Evolutionary conservation across 2,113 vertebrate species (phyloP).

Genomic region (Spea multiplicata): DNA sequence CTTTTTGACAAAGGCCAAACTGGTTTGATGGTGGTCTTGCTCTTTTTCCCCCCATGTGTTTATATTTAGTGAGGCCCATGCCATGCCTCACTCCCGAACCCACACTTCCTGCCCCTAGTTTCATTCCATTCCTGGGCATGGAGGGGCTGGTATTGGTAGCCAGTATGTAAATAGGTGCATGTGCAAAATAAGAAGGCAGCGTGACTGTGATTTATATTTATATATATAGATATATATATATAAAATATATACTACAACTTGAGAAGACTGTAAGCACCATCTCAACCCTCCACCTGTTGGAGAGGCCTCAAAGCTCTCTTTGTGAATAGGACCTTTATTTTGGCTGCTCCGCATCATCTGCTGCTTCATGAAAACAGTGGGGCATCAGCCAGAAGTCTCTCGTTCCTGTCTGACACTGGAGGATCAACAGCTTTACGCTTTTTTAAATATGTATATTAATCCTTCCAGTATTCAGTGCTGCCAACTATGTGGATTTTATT

Average conservation of each 20-base stretch:
- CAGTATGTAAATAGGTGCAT: conserved; percentile 46
- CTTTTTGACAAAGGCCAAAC: conserved; percentile 7
- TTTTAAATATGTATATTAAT: conserved; percentile 1
- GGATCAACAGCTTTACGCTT: conserved; percentile 18
- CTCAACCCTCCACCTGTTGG: conserved; percentile 10
- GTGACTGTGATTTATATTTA: conserved; percentile 43
- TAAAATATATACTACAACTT: conserved; percentile 19
- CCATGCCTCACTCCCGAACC: not conserved
- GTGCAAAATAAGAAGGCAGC: conserved; percentile 36
- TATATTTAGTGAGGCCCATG: conserved; percentile 1
- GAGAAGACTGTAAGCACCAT: conserved; percentile 23
- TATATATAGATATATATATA: conserved; percentile 46
- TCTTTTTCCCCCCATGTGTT: conserved; percentile 4
- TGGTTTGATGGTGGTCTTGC: conserved; percentile 5
- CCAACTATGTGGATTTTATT: conserved; percentile 6
- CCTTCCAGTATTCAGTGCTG: conserved; percentile 3
- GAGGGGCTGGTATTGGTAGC: conserved; percentile 44
- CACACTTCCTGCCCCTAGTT: conserved; percentile 10
- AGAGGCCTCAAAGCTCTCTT: conserved; percentile 19
- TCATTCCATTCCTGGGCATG: conserved; percentile 39
- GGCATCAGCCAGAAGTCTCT: not conserved
- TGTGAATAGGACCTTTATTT: conserved; percentile 8
- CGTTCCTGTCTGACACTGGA: conserved; percentile 42
- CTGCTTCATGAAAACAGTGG: conserved; percentile 11
- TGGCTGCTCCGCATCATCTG: not conserved